Evolutionary conservation across 1,140 invertebrate genomes (phyloP).

Genomic region (Saccostrea echinata): DNA sequence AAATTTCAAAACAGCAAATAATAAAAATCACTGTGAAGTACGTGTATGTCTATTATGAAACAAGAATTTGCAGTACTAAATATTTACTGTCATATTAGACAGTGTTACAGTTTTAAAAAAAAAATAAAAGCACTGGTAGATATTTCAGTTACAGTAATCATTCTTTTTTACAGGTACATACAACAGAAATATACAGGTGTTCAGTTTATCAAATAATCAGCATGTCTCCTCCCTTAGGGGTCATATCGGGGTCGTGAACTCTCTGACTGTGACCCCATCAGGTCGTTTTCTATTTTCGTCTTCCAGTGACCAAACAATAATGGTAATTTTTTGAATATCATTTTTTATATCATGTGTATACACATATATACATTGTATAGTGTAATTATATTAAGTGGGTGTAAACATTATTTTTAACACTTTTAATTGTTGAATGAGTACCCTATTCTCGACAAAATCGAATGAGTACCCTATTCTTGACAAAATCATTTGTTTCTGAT

Average conservation of each 20-base stretch:
- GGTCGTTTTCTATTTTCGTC: constrained; percentile 67
- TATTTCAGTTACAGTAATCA: neutral
- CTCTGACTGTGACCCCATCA: constrained; percentile 60
- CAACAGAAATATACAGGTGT: constrained; percentile 70
- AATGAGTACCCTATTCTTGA: neutral
- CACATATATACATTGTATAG: neutral
- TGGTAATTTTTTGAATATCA: constrained; percentile 60
- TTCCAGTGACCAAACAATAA: constrained; percentile 66
- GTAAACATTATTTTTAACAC: neutral
- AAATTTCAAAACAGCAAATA: neutral
- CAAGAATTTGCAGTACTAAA: too few species aligned
- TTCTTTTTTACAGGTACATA: constrained; percentile 65
- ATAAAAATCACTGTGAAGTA: too few species aligned
- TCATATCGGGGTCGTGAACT: constrained; percentile 67
- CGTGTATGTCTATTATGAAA: too few species aligned
- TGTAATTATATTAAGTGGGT: neutral
- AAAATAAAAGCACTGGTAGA: neutral
- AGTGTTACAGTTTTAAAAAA: too few species aligned
- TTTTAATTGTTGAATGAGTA: neutral
- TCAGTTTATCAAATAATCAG: constrained; percentile 60
- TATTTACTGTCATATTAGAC: too few species aligned
- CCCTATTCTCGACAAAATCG: too few species aligned
- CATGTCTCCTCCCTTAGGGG: constrained; percentile 66
- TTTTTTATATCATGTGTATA: neutral
- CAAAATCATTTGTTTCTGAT: neutral